Percentiles rank a stretch among this genome's conserved stretches.
Conservation (phyloP, 2,113 vertebrate genomes). For the Porphyrio hochstetteri region DNA sequence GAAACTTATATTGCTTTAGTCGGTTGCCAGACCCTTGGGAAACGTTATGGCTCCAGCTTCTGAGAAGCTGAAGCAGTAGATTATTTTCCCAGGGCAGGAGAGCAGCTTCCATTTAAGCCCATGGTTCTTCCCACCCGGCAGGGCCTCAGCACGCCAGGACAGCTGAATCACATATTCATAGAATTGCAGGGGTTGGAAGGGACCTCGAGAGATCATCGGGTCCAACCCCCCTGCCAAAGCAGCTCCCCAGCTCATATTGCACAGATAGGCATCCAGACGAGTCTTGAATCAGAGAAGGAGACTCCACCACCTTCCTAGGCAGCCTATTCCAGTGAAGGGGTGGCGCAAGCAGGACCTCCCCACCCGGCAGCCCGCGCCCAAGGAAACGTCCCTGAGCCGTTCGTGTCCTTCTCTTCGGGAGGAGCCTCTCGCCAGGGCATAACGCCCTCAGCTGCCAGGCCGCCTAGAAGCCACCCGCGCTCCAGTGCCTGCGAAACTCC, state of each 20-base stretch:
- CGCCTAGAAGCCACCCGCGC: fast-evolving
- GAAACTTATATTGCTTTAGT: fast-evolving
- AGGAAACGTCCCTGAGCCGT: fast-evolving
- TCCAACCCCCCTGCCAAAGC: too few species aligned
- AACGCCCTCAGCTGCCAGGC: fast-evolving
- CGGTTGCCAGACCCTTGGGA: fast-evolving
- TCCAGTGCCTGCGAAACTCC: fast-evolving
- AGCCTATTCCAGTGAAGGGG: too few species aligned
- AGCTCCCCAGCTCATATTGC: too few species aligned
- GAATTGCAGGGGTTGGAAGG: too few species aligned
- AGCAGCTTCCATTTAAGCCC: fast-evolving
- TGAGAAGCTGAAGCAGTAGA: fast-evolving
- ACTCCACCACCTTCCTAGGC: too few species aligned
- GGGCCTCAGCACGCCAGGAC: fast-evolving
- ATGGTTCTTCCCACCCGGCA: fast-evolving
- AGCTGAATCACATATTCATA: too few species aligned
- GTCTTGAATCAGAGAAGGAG: too few species aligned
- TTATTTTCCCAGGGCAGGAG: fast-evolving
- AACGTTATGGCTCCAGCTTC: fast-evolving
- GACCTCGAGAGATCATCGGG: too few species aligned
- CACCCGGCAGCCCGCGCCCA: fast-evolving
- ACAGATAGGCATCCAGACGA: too few species aligned
- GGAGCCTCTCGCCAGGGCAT: fast-evolving
- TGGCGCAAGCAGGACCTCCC: background rate
- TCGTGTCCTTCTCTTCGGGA: fast-evolving